phyloP scores from a whole-genome alignment of 2,113 vertebrate species.

The Pluvianellus socialis region DNA sequence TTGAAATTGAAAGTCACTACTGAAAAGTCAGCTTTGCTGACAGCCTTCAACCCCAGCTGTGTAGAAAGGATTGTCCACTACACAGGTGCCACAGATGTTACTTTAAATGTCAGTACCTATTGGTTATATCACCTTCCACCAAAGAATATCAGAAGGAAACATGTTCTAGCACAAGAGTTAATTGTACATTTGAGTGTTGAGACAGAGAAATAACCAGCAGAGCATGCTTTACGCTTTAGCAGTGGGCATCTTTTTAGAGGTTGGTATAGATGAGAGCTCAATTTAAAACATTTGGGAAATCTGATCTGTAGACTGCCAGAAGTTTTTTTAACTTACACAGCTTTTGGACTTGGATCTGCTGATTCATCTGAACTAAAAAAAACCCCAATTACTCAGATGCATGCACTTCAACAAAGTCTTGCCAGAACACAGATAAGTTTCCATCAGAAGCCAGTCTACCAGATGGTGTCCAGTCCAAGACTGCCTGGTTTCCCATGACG shows the following conservation, averaged over 20 bases:
- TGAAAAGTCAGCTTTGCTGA: neutral
- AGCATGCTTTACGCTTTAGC: neutral
- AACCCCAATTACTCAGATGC: neutral
- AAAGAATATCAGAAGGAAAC: neutral
- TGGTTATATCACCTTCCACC: neutral
- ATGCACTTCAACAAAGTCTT: neutral
- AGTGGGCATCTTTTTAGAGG: neutral
- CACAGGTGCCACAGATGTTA: neutral
- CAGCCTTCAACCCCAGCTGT: neutral
- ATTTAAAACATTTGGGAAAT: neutral
- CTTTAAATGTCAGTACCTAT: neutral
- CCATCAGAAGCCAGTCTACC: neutral
- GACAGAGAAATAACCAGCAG: neutral
- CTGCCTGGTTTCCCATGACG: neutral
- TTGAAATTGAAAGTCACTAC: neutral
- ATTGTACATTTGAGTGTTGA: neutral
- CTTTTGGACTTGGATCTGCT: slow-evolving; percentile 13
- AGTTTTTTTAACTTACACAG: neutral
- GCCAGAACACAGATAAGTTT: neutral
- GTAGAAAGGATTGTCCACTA: neutral
- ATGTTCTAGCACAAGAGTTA: neutral
- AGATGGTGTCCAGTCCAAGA: neutral
- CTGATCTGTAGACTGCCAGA: neutral
- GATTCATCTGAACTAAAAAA: slow-evolving; percentile 34
- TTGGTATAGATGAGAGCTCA: neutral